Conservation (phyloP, 2,113 vertebrate genomes). For the Crotalus horridus region DNA sequence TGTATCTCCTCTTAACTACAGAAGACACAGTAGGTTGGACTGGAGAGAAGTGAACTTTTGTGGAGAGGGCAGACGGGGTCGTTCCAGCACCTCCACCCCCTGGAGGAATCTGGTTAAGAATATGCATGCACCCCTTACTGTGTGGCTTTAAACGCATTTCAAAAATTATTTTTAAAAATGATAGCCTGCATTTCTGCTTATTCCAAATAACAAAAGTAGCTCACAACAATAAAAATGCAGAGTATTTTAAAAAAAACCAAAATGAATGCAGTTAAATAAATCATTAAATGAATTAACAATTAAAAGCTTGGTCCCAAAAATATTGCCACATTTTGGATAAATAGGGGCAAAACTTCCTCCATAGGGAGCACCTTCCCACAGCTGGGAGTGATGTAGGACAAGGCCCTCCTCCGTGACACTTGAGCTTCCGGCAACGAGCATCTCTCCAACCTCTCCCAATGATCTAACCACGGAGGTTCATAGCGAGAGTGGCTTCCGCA, state of each 20-base stretch:
- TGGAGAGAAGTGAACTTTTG: background rate
- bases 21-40: background rate
- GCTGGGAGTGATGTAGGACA: background rate
- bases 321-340: background rate
- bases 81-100: background rate
- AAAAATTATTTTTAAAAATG: background rate
- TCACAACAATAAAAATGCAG: background rate
- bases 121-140: background rate
- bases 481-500: background rate
- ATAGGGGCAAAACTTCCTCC: background rate
- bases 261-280: background rate
- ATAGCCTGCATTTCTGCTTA: background rate
- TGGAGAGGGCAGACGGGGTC: background rate
- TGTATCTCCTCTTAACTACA: background rate
- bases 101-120: background rate
- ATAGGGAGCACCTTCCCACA: fast-evolving
- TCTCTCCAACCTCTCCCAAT: background rate
- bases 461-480: background rate
- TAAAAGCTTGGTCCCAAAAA: background rate
- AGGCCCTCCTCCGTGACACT: background rate
- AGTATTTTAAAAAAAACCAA: background rate
- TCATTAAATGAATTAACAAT: background rate
- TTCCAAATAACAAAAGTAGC: background rate
- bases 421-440: background rate
- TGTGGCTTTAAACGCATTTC: background rate